A percentile compares a stretch with the other conserved stretches of the same genome.
phyloP scores from a whole-genome alignment of 2,113 vertebrate species.

The Corythaeola cristata region DNA sequence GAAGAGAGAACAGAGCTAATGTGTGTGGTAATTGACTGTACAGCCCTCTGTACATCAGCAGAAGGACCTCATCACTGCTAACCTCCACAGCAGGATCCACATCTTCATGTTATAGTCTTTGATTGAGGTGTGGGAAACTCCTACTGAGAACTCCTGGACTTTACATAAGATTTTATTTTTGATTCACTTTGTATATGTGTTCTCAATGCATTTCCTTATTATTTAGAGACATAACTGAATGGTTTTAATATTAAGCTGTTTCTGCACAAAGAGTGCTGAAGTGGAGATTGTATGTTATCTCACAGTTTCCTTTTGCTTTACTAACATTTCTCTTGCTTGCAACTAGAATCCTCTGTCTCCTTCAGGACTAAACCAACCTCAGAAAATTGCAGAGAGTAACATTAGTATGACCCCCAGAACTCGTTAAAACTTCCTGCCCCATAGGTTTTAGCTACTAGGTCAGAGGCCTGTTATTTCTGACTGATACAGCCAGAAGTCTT shows the following conservation, averaged over 20 bases:
- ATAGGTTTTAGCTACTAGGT: neutral
- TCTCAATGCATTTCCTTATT: neutral
- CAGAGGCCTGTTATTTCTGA: neutral
- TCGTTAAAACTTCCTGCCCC: neutral
- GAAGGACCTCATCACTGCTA: neutral
- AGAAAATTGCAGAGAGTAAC: neutral
- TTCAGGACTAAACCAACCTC: neutral
- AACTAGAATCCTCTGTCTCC: neutral
- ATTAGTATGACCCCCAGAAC: rapidly evolving
- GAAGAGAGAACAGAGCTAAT: neutral
- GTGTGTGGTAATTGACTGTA: neutral
- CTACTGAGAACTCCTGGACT: neutral
- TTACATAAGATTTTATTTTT: neutral
- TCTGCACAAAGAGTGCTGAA: neutral
- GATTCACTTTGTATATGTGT: rapidly evolving
- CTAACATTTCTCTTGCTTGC: neutral
- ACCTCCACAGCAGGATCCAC: neutral
- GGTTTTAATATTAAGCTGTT: neutral
- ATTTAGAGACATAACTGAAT: neutral
- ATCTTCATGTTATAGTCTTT: neutral
- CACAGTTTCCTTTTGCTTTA: neutral
- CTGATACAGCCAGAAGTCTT: neutral
- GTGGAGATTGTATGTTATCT: neutral
- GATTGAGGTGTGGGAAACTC: neutral
- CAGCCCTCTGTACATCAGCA: neutral